Evolutionary conservation across 2,888 invertebrate genomes (phyloP), one percentile per base, ranked within the genome.

Genomic region (Synanthedon tipuliformis): DNA sequence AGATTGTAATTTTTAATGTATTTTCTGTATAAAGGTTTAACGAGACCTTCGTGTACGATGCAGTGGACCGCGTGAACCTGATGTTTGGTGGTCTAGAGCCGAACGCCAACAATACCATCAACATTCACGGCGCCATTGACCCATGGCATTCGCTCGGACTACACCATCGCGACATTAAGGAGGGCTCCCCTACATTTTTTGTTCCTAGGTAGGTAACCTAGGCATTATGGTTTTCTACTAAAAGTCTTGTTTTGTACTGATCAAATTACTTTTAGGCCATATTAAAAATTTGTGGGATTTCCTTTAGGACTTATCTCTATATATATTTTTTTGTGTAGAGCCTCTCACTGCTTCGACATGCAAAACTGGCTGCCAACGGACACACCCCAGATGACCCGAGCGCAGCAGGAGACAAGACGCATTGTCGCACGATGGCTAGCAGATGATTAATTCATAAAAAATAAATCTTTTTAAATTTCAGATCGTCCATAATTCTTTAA

Each of bases 61-160:
- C 85, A 1, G 80, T 83, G 3, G 75, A 75, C 0, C 79, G 88
- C 15, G 88, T 88, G 2, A 90, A 90, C 62, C 61, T 78, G 1
- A 69, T 88, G 54, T 90, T 88, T 61, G 89, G 89, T 1, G 89
- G 86, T 0, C 61, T 80, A 16, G 50, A 69, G 12, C 89, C 89
- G 0, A 71, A 82, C 45, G 81, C 89, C 1, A 87, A 81, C 61
- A 88, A 88, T 58, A 89, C 90, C 0, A 82, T 90, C 56, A 90
- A 89, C 62, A 87, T 88, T 18, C 90, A 90, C 63, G 90, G 90
- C 2, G 66, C 76, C 50, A 70, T 88, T 40, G 90, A 90, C 65
- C 90, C 90, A 1, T 90, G 90, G 90, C 89, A 84, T 54, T 77
- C 80, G 13, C 78, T 90, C 4, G 90, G 90, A 2, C 84, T 89